phyloP scores from a whole-genome alignment of 2,113 vertebrate genomes.

The Sceloporus undulatus region DNA sequence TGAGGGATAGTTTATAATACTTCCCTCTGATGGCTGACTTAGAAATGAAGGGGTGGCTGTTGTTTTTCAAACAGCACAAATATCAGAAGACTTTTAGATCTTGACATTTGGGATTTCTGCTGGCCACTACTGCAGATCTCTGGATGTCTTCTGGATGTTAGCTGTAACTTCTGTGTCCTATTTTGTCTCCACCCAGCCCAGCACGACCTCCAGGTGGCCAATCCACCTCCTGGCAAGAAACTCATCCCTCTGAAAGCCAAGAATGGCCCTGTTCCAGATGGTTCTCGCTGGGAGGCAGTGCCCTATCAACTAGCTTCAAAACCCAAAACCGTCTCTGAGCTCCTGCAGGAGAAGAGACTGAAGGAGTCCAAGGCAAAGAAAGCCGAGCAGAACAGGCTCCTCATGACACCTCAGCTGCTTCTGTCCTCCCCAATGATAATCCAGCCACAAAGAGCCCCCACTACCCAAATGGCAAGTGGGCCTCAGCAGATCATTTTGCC shows the following conservation, averaged over 20 bases:
- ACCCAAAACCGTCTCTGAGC: constrained; percentile 77
- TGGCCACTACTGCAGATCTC: too few species aligned
- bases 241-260: background rate
- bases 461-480: background rate
- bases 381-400: accelerated
- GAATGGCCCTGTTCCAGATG: accelerated
- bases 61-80: too few species aligned
- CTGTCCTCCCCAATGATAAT: constrained; percentile 68
- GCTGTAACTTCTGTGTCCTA: background rate
- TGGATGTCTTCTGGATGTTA: too few species aligned
- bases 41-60: too few species aligned
- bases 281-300: background rate
- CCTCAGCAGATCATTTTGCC: background rate
- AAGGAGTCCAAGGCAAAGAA: constrained; percentile 55
- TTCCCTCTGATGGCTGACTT: too few species aligned
- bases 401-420: constrained; percentile 61
- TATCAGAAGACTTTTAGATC: too few species aligned
- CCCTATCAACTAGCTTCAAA: constrained; percentile 51
- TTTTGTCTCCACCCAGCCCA: constrained; percentile 28
- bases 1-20: too few species aligned
- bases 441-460: constrained; percentile 38
- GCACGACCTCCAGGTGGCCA: accelerated
- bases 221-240: background rate
- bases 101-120: too few species aligned
- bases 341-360: constrained; percentile 76